Conservation (phyloP, 2,113 vertebrate genomes). For the Ancistrus triradiatus region DNA sequence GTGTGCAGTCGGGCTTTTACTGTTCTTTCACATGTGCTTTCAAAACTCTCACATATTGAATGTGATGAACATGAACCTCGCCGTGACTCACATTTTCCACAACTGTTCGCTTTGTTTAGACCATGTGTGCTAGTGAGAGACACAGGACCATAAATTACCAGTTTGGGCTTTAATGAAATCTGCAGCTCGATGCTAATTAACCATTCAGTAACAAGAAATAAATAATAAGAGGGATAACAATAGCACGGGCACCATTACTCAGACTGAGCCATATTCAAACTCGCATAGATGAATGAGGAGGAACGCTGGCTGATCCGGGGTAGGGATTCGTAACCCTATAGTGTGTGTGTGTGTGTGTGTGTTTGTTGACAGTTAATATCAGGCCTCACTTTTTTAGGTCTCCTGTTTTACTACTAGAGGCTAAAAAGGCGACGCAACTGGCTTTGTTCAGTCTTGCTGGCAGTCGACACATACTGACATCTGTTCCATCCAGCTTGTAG, state of each 20-base stretch:
- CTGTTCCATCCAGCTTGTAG: conserved; percentile 92
- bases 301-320: not conserved
- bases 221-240: conserved; percentile 39
- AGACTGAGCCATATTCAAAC: conserved; percentile 3
- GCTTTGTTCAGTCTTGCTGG: conserved; percentile 89
- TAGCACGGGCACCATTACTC: conserved; percentile 26
- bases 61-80: conserved; percentile 54
- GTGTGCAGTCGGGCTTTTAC: conserved; percentile 15
- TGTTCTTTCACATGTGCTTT: conserved; percentile 33
- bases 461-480: conserved; percentile 87
- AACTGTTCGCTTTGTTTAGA: conserved; percentile 52
- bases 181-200: conserved; percentile 45
- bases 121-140: conserved; percentile 35
- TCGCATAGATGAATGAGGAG: conserved; percentile 4
- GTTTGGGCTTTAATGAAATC: conserved; percentile 37
- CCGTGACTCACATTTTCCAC: conserved; percentile 57
- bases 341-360: conserved; percentile 27
- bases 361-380: conserved; percentile 68
- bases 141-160: conserved; percentile 40
- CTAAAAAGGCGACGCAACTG: conserved; percentile 84
- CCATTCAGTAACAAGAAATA: conserved; percentile 40
- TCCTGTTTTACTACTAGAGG: conserved; percentile 81
- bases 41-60: conserved; percentile 53
- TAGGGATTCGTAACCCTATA: not conserved
- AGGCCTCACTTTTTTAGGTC: conserved; percentile 73